These are phyloP conservation scores for Megalonaias nervosa DNA, from an alignment of 1,140 invertebrate species.

Conservation along the genomic window DNA sequence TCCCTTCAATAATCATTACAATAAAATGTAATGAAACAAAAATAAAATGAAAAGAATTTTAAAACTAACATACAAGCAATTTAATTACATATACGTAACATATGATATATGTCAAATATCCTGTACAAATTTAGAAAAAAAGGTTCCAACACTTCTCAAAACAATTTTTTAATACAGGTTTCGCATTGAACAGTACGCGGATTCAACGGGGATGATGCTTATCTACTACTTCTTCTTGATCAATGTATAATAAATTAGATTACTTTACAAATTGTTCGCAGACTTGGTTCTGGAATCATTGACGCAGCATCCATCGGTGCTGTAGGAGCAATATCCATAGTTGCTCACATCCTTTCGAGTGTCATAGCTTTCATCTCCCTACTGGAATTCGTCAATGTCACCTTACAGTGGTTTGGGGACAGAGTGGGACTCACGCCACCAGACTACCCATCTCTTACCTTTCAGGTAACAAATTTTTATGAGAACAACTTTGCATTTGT, in stretches of 20 bases:
- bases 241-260: slow-evolving; percentile 70
- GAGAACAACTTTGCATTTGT: neutral
- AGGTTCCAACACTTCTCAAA: too few species aligned
- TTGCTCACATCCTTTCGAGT: slow-evolving; percentile 91
- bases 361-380: slow-evolving; percentile 94
- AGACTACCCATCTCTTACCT: slow-evolving; percentile 53
- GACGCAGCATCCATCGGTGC: slow-evolving; percentile 93
- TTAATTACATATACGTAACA: too few species aligned
- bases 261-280: slow-evolving; percentile 68
- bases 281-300: slow-evolving; percentile 84
- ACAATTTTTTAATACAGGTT: too few species aligned
- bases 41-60: too few species aligned
- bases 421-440: slow-evolving; percentile 78
- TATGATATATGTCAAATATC: too few species aligned
- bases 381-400: slow-evolving; percentile 85
- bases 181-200: too few species aligned
- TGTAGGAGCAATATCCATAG: slow-evolving; percentile 82
- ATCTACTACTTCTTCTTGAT: too few species aligned
- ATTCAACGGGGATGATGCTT: too few species aligned
- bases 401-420: slow-evolving; percentile 84
- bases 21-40: too few species aligned
- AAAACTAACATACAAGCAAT: too few species aligned
- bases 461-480: slow-evolving; percentile 52
- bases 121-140: too few species aligned
- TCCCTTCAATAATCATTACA: too few species aligned